These are phyloP conservation scores for Petrophora chlorosata DNA, from an alignment of 2,888 invertebrate genomes.

Conservation along the genomic window DNA sequence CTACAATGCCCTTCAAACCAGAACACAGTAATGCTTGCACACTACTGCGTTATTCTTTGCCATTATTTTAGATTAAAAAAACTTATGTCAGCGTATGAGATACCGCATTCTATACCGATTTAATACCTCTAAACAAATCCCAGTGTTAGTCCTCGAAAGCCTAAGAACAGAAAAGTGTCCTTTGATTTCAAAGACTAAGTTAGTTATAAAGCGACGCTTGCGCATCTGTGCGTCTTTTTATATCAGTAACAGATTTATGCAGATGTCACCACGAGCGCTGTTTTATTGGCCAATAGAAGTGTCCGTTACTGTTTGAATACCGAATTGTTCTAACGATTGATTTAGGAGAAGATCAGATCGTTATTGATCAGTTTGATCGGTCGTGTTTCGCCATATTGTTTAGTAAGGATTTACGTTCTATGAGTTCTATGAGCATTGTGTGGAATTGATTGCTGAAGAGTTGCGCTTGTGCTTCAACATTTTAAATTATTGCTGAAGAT, in stretches of 20 bases:
- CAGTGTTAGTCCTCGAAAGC: background rate
- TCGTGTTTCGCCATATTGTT: slow-evolving; percentile 23
- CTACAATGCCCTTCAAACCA: too few relatives aligned
- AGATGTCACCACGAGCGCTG: slow-evolving; percentile 51
- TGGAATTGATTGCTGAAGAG: slow-evolving; percentile 1
- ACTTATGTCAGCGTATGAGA: too few relatives aligned
- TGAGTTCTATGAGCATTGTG: slow-evolving; percentile 8
- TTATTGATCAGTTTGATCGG: slow-evolving; percentile 34
- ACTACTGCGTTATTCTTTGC: too few relatives aligned
- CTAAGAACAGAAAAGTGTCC: background rate
- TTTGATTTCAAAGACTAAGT: background rate
- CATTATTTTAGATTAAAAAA: too few relatives aligned
- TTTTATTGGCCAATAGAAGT: slow-evolving; percentile 61
- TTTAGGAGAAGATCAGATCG: slow-evolving; percentile 36
- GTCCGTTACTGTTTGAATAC: slow-evolving; percentile 49
- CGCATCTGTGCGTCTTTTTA: too few relatives aligned
- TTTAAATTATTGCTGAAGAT: background rate
- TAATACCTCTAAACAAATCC: too few relatives aligned
- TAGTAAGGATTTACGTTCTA: slow-evolving; percentile 23
- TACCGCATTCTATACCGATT: too few relatives aligned
- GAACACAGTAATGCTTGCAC: too few relatives aligned
- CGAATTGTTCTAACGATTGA: slow-evolving; percentile 40
- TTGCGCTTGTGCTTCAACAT: slow-evolving; percentile 2
- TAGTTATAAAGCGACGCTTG: slow-evolving; percentile 48
- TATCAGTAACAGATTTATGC: slow-evolving; percentile 53